Base-by-base conservation (phyloP, 2,113 vertebrate species). In the Platysternon megacephalum region DNA sequence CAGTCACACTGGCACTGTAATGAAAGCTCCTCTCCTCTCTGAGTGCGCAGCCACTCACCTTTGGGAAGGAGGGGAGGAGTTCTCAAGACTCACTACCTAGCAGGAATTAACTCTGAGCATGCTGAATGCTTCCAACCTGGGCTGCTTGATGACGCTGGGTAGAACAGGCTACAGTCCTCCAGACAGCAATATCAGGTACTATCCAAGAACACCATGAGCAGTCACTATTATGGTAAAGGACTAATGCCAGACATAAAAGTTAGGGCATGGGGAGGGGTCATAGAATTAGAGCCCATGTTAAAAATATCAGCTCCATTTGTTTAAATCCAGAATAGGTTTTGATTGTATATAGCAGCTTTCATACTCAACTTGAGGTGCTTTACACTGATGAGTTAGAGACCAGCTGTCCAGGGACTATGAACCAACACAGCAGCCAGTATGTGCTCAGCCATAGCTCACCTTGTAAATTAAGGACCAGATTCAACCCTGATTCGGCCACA, bases 11-110 rank as follows among this genome's bases (percentile, higher is more conserved):
- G 79, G 65, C 55, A 92, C 94, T 89, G 87, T 74, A 96, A 92
- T 92, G 87, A 93, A 92, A 95, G 94, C 91, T 94, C 94, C 89
- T 96, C 83, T 94, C 95, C 93, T 86, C 88, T 92, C 82, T 79
- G 89, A 89, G 93, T 86, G 95, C 94, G 94, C 74, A 85, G 93
- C 81, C 81, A 89, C 93, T 95, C 93, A 96, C 96, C 93, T 97
- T 97, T 88, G 87, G 87, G 93, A 96, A 74, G 87, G 35, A 95
- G 94, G 92, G 97, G 97, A 39, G 95, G 97, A 97, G 95, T 93
- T 78, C 44, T 46, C 42, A 46, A 44, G 72, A 6, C 42, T 76
- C 21, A 92, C 78, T 91, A 87, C 65, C 26, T 94, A 94, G 91
- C 91, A 74, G 86, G 87, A 94, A 96, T 97, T 97, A 97, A 97